These are phyloP conservation scores for Alces alces DNA, from an alignment of 2,113 vertebrate species.

Conservation along the genomic window DNA sequence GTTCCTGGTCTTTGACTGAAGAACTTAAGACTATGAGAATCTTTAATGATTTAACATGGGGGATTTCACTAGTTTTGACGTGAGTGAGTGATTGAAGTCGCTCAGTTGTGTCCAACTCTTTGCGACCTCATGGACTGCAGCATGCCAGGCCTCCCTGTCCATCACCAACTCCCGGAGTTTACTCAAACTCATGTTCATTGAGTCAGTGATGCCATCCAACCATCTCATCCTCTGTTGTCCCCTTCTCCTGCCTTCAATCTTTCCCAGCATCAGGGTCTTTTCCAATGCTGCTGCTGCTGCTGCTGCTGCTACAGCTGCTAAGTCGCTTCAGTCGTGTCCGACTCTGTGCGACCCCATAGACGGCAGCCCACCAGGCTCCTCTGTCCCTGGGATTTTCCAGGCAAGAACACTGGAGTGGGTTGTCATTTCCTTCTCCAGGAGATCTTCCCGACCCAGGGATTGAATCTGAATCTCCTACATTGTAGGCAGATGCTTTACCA, in stretches of 20 bases:
- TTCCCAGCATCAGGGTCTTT: no score
- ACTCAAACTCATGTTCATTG: no score
- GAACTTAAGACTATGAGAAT: not conserved
- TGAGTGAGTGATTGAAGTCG: not conserved
- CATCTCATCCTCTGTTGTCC: no score
- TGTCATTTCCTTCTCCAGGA: not conserved
- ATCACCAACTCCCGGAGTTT: no score
- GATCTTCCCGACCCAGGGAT: not conserved
- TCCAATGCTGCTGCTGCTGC: no score
- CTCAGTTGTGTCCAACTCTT: not conserved
- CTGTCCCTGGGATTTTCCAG: not conserved
- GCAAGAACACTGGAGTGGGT: not conserved
- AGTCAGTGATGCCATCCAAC: no score
- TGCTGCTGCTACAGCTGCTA: no score
- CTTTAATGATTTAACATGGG: no score
- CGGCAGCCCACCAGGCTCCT: not conserved
- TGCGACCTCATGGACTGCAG: not conserved
- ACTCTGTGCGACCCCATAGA: not conserved
- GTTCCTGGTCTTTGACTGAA: not conserved
- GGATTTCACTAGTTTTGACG: not conserved
- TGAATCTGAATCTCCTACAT: fast-evolving
- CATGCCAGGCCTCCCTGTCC: no score
- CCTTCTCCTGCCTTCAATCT: no score
- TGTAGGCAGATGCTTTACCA: not conserved
- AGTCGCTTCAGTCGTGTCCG: not conserved